Evolutionary conservation across 2,888 invertebrate species (phyloP).

Genomic region (Pogonocherus hispidulus): DNA sequence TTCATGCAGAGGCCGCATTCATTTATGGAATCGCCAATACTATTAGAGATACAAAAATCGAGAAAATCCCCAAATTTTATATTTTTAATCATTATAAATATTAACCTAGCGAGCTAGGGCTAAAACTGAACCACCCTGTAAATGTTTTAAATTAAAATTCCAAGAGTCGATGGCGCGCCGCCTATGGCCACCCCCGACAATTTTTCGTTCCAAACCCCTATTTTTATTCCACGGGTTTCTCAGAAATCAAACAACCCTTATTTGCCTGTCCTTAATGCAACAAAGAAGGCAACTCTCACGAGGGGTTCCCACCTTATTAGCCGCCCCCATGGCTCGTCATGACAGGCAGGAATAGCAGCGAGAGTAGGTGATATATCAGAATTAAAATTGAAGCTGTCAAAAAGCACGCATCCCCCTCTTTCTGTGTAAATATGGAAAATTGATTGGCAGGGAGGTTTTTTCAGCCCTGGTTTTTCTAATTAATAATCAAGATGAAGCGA

Average conservation of each 20-base stretch:
- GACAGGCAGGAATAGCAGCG: neutral
- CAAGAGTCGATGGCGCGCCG: too few species aligned
- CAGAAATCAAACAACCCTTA: slow-evolving; percentile 7
- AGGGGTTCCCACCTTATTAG: slow-evolving; percentile 8
- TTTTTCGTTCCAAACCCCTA: too few species aligned
- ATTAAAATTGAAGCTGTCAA: neutral
- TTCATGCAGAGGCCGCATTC: too few species aligned
- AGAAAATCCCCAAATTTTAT: too few species aligned
- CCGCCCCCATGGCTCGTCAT: slow-evolving; percentile 2
- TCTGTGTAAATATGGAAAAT: neutral
- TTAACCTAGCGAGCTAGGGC: too few species aligned
- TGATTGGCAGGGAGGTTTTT: neutral
- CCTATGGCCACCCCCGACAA: too few species aligned
- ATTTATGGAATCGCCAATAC: too few species aligned
- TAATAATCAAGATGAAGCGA: too few species aligned
- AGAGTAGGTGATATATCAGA: neutral
- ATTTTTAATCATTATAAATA: too few species aligned
- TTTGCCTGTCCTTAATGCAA: neutral
- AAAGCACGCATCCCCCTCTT: neutral
- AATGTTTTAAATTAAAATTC: too few species aligned
- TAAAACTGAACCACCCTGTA: too few species aligned
- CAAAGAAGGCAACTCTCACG: neutral
- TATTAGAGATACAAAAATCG: too few species aligned
- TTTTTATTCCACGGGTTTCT: neutral
- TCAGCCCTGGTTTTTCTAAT: neutral